Evolutionary conservation across 2,888 invertebrate species (phyloP).

Genomic region (Drosophila lacicola): DNA sequence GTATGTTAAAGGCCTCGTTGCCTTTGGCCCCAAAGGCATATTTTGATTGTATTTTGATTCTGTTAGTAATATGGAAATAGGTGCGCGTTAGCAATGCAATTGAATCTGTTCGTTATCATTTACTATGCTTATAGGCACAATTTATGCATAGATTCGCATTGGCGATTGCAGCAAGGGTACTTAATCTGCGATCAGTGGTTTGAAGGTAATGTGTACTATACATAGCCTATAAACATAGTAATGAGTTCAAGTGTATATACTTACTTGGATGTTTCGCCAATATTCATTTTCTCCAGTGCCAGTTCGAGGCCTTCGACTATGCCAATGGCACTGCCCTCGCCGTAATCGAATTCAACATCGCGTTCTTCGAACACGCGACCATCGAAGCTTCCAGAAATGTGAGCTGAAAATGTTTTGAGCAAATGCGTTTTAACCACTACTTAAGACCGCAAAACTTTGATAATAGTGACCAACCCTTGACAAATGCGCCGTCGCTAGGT

Average conservation of each 20-base stretch:
- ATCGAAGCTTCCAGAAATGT: conserved; percentile 76
- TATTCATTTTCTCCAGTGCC: conserved; percentile 92
- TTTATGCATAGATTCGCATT: no score
- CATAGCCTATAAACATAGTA: background rate
- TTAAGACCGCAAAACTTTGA: conserved; percentile 13
- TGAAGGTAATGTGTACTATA: no score
- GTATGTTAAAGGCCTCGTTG: conserved; percentile 90
- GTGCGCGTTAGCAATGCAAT: conserved; percentile 2
- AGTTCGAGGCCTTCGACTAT: conserved; percentile 93
- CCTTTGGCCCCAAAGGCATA: conserved; percentile 92
- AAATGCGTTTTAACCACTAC: conserved; percentile 2
- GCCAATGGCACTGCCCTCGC: conserved; percentile 92
- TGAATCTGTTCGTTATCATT: background rate
- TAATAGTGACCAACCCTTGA: conserved; percentile 88
- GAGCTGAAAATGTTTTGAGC: conserved; percentile 55
- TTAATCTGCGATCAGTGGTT: no score
- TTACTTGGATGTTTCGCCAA: conserved; percentile 90
- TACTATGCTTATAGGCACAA: no score
- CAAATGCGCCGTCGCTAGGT: conserved; percentile 93
- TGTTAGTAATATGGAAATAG: conserved; percentile 28
- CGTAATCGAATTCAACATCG: conserved; percentile 92
- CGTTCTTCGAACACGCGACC: conserved; percentile 88
- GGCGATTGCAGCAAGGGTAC: no score
- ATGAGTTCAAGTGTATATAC: conserved; percentile 43
- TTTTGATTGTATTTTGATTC: conserved; percentile 90